Conservation (phyloP, 92 coral and sea anemone genomes). For the Galaxea fascicularis region DNA sequence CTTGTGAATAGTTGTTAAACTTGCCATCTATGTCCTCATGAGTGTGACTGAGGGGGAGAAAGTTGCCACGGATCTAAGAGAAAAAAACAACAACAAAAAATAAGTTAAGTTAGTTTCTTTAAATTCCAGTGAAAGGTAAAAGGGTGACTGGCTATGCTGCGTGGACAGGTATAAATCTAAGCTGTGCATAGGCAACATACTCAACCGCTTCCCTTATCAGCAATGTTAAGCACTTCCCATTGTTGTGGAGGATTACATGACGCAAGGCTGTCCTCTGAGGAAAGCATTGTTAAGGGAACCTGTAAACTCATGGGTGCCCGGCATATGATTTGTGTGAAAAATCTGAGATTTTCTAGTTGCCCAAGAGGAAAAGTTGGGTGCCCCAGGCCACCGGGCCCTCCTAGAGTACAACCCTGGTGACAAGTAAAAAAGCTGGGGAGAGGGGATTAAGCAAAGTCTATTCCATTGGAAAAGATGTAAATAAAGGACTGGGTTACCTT, state of each 20-base stretch:
- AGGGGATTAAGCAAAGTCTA: conserved; percentile 15
- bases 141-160: no score
- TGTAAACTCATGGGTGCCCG: no score
- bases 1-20: conserved; percentile 24
- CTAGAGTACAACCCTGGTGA: no score
- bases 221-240: neutral
- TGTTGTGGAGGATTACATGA: neutral
- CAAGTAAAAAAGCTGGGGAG: neutral
- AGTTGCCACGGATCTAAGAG: neutral
- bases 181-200: neutral
- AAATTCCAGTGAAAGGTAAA: neutral
- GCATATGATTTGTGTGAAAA: no score
- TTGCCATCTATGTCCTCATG: conserved; percentile 51
- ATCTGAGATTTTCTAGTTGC: no score
- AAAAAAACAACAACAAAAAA: no score
- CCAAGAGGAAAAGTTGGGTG: no score
- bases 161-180: neutral
- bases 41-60: conserved; percentile 37
- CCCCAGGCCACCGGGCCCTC: no score
- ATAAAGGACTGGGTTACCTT: neutral
- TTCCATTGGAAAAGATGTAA: neutral
- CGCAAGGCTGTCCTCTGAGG: no score
- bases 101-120: neutral
- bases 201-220: neutral
- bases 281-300: no score